Percentiles rank a stretch among this genome's conserved stretches.
Conservation (phyloP, 2,888 invertebrate genomes). For the Euzophera pinguis region DNA sequence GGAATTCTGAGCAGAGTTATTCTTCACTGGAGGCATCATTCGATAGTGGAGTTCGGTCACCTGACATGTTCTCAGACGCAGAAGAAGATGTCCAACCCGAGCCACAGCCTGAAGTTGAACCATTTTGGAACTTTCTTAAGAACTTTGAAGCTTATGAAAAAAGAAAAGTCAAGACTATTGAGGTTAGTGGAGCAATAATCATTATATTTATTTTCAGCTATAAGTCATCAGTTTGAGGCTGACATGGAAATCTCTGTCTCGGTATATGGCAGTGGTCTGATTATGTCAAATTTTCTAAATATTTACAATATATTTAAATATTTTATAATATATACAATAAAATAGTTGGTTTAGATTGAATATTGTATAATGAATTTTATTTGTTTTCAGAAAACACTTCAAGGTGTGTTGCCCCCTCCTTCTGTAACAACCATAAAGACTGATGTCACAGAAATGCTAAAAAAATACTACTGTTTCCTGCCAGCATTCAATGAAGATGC, state of each 20-base stretch:
- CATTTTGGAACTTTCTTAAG: constrained; percentile 61
- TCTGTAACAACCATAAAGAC: constrained; percentile 84
- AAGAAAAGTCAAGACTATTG: constrained; percentile 57
- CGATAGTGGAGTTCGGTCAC: constrained; percentile 77
- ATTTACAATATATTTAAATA: no score
- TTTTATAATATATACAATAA: no score
- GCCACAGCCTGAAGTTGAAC: constrained; percentile 33
- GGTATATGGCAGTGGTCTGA: no score
- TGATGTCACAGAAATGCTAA: constrained; percentile 83
- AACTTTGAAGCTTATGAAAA: constrained; percentile 64
- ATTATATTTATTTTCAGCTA: no score
- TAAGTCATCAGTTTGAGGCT: no score
- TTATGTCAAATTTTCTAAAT: no score
- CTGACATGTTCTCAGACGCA: constrained; percentile 84
- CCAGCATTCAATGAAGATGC: constrained; percentile 67
- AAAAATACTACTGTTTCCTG: constrained; percentile 76
- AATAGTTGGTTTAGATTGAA: no score
- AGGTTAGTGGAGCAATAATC: no score
- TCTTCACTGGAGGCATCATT: constrained; percentile 69
- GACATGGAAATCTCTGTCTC: no score
- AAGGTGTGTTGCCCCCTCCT: constrained; percentile 87
- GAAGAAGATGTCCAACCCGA: constrained; percentile 53
- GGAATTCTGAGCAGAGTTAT: constrained; percentile 64
- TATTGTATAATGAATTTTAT: no score
- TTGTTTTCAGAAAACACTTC: constrained; percentile 77